A percentile compares a stretch with the other conserved stretches of the same genome.
phyloP scores from a whole-genome alignment of 1,140 invertebrate genomes.

The Neelides sp. region DNA sequence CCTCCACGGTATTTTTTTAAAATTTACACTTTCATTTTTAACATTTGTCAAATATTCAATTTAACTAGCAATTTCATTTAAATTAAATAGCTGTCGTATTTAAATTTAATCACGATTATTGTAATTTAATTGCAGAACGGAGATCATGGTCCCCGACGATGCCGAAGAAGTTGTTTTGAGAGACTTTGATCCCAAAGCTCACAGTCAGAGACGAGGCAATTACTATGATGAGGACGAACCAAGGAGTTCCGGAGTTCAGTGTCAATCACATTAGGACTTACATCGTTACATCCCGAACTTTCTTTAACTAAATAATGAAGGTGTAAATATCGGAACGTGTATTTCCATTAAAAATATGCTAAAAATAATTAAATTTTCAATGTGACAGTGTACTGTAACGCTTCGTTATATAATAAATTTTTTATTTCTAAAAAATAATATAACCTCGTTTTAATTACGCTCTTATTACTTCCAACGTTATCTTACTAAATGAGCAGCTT shows the following conservation, averaged over 20 bases:
- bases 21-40: too few species aligned
- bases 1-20: conserved; percentile 45
- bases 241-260: conserved; percentile 60
- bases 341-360: too few species aligned
- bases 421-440: too few species aligned
- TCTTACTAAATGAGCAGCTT: too few species aligned
- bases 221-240: conserved; percentile 62
- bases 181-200: conserved; percentile 55
- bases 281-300: too few species aligned
- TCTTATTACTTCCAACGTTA: too few species aligned
- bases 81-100: conserved; percentile 2
- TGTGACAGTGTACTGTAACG: too few species aligned
- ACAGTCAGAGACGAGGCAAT: conserved; percentile 42
- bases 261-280: conserved; percentile 74
- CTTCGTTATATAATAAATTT: too few species aligned
- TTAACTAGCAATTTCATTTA: conserved; percentile 33
- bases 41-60: conserved; percentile 4
- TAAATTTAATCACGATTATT: conserved; percentile 8
- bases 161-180: conserved; percentile 65
- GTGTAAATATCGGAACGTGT: too few species aligned
- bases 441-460: too few species aligned
- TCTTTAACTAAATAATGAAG: too few species aligned
- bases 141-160: conserved; percentile 66
- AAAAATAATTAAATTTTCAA: too few species aligned
- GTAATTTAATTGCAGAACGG: conserved; percentile 40